phyloP scores from a whole-genome alignment of 2,113 vertebrate genomes.

The Sakesphorus luctuosus region DNA sequence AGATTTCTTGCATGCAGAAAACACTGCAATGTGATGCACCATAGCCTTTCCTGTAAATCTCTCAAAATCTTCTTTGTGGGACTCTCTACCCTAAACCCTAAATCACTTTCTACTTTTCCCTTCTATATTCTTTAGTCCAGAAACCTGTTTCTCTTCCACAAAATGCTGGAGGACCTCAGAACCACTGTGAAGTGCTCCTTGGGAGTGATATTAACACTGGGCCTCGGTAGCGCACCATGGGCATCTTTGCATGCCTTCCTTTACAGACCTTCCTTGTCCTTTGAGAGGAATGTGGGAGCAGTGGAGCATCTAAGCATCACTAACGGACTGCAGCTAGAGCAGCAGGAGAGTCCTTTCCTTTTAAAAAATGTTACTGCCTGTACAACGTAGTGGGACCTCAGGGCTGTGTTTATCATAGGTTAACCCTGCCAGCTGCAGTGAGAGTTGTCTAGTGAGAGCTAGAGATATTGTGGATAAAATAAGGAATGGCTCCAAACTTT shows the following conservation, averaged over 20 bases:
- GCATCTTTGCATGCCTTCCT: neutral
- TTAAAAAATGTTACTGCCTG: conserved; percentile 42
- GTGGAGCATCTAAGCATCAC: conserved; percentile 28
- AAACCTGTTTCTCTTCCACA: neutral
- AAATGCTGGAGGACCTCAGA: neutral
- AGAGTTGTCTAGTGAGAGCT: neutral
- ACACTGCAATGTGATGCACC: neutral
- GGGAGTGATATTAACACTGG: neutral
- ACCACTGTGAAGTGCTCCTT: neutral
- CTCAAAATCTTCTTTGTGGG: neutral
- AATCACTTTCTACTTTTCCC: neutral
- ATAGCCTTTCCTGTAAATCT: neutral
- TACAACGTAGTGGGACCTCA: neutral
- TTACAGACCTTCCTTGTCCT: neutral
- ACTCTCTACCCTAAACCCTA: neutral
- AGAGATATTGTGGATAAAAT: neutral
- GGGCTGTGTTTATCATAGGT: neutral
- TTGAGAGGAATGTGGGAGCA: conserved; percentile 24
- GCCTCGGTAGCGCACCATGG: neutral
- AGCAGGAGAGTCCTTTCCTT: conserved; percentile 29
- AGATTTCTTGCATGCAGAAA: neutral
- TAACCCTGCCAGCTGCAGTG: neutral
- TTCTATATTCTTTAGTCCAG: neutral
- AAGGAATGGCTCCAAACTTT: conserved; percentile 40
- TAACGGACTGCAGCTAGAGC: neutral